phyloP scores from a whole-genome alignment of 2,888 invertebrate genomes.

The Eupelmus urozonus region DNA sequence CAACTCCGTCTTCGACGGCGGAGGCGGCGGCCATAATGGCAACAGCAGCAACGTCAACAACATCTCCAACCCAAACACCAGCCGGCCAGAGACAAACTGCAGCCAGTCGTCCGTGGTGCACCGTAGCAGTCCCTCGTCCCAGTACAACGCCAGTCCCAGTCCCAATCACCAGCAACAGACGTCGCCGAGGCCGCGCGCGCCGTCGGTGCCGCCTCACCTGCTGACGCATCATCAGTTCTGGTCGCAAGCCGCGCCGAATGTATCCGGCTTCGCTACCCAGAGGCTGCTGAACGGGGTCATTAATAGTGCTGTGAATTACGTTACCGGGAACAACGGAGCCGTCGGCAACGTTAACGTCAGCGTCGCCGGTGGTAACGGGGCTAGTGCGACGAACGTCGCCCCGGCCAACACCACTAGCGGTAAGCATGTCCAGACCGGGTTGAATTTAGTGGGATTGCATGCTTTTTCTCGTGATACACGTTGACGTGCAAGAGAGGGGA shows the following conservation, averaged over 20 bases:
- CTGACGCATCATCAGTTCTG: conserved; percentile 78
- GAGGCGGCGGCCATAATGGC: conserved; percentile 66
- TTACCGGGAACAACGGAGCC: conserved; percentile 64
- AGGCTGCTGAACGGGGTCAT: conserved; percentile 75
- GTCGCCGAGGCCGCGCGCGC: conserved; percentile 73
- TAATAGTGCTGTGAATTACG: conserved; percentile 73
- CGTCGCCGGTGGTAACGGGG: conserved; percentile 62
- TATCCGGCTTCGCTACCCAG: conserved; percentile 74
- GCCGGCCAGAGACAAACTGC: conserved; percentile 48
- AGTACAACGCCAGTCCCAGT: conserved; percentile 72
- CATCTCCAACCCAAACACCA: conserved; percentile 16
- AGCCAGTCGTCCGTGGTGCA: conserved; percentile 56
- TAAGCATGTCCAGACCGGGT: too few species aligned
- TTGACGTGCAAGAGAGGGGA: too few species aligned
- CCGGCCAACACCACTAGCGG: conserved; percentile 61
- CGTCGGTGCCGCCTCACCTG: conserved; percentile 79
- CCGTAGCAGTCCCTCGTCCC: conserved; percentile 74
- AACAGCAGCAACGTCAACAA: not conserved
- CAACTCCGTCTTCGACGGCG: conserved; percentile 80
- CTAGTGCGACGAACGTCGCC: conserved; percentile 63
- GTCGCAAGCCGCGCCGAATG: conserved; percentile 72
- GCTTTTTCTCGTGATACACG: too few species aligned
- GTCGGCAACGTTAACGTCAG: conserved; percentile 56
- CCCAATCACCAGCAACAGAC: conserved; percentile 66
- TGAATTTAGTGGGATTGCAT: too few species aligned